Evolutionary conservation across 1,140 invertebrate species (phyloP), one percentile per base, ranked within the genome.

Genomic region (Drosophila pachea): DNA sequence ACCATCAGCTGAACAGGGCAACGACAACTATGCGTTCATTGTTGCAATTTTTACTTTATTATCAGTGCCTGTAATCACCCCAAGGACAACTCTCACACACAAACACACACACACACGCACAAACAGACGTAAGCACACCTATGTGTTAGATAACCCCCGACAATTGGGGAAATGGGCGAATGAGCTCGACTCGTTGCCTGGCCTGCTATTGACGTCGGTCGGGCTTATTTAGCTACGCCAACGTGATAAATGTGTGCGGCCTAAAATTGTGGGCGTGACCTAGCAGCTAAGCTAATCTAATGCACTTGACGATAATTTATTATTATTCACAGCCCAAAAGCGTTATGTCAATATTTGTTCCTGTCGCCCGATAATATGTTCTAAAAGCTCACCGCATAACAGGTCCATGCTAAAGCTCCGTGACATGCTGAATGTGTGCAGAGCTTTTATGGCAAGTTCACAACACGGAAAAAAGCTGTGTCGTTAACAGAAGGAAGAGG

Each of bases 31-130:
- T 65, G 58, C 54, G 58, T 77, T 81, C 60, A 82, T 74, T 74
- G 75, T 69, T 78, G 76, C 78, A 78, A 84, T 84, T 84, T 76
- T 68, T 73, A 62, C 68, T 76, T 73, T 76, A 83, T 83, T 82
- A 82, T 69, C 68, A 60, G 40, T 54, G 75, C 56, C 64, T 75
- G 53, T 73, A 77, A 77, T 77, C 50, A 45, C 59, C 54, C 53
- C 11, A 49, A 52, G 45, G 55, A 48, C 61, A 48, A 32, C 14
- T 49, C 22, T 47, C 32, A 47, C 43, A 55, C 47, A 32, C 4
- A 14, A 11, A 31, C 8, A 36, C 50, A 31, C 11, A 56, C 4
- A n/a, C 32, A 5, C 4, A 36, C 35, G n/a, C 22, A 49, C 2
- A n/a, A 7, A 43, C 22, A 40, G 22, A 22, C 22, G 22, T 2